Base-by-base conservation (phyloP, 2,888 invertebrate genomes). In the Calameuta pallipes region DNA sequence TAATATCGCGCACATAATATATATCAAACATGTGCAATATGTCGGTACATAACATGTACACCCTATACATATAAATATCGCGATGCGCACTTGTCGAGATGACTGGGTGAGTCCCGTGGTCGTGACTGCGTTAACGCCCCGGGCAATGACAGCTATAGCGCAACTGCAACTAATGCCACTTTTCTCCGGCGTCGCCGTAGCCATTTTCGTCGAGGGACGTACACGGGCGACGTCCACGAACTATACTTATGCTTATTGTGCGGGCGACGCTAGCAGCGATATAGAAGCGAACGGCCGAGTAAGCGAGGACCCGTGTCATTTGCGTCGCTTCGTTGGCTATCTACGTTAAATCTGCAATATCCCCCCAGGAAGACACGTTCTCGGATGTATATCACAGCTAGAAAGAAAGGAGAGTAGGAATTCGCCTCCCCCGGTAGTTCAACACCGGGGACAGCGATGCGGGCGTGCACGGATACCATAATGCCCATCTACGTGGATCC, bases 81-180 rank as follows among this genome's bases (percentile, higher is more conserved):
- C 83, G 84, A 83, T 84, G 83, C 81, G 84, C 83, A 83, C 84
- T 84, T 83, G 83, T 83, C 82, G 82, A 79, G 81, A 83, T 81
- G 84, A 83, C 83, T 82, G 81, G 83, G 81, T 82, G 84, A 84
- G 87, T 84, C 83, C 82, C 82, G 56, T 34, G 85, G 84, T 88
- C 88, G 88, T 87, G 89, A 83, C 85, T 84, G 82, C 83, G 82
- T 82, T 80, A 85, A 82, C 83, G 87, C 88, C 83, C 80, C 83
- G 81, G 84, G 85, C 86, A 82, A 85, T 86, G 83, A 85, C 86
- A 83, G 85, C 82, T 73, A 73, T 36, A 68, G 76, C 75, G 76
- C 78, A 81, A 83, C 74, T 74, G 74, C 74, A 74, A 23, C 74
- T 74, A 74, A 74, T 74, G 74, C 74, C 74, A 74, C 74, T 74